These are phyloP conservation scores for Thunnus thynnus DNA, from an alignment of 2,113 vertebrate species.

Conservation along the genomic window DNA sequence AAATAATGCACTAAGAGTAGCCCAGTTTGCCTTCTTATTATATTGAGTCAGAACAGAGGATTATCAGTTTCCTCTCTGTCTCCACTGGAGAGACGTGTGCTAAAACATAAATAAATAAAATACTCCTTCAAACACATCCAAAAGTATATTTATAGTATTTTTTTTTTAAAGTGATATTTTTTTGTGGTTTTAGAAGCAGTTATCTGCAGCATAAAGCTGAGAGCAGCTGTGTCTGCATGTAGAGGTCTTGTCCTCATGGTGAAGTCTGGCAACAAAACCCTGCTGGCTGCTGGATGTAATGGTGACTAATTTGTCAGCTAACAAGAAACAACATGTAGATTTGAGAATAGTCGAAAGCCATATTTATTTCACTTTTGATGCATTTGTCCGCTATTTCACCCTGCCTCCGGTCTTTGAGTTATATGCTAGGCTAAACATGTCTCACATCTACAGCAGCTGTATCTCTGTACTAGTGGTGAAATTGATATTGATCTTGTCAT, in stretches of 20 bases:
- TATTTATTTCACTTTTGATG: not conserved
- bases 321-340: not conserved
- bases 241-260: not conserved
- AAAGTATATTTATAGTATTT: too few relatives aligned
- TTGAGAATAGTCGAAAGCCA: not conserved
- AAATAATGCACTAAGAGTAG: too few relatives aligned
- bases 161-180: too few relatives aligned
- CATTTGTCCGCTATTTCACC: not conserved
- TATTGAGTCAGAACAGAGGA: too few relatives aligned
- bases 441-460: not conserved
- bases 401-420: conserved; percentile 6
- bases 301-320: not conserved
- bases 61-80: too few relatives aligned
- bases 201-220: too few relatives aligned
- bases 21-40: too few relatives aligned
- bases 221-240: too few relatives aligned
- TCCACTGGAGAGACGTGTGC: too few relatives aligned
- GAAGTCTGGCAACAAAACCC: not conserved
- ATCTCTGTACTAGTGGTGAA: conserved; percentile 22
- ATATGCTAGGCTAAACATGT: conserved; percentile 12
- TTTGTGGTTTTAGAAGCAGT: not conserved
- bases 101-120: too few relatives aligned
- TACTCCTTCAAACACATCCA: too few relatives aligned
- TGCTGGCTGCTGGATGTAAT: not conserved
- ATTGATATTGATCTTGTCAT: conserved; percentile 36